A percentile compares a stretch with the other conserved stretches of the same genome.
phyloP scores from a whole-genome alignment of 2,797 vertebrate genomes.

The Lacerta viridis region DNA sequence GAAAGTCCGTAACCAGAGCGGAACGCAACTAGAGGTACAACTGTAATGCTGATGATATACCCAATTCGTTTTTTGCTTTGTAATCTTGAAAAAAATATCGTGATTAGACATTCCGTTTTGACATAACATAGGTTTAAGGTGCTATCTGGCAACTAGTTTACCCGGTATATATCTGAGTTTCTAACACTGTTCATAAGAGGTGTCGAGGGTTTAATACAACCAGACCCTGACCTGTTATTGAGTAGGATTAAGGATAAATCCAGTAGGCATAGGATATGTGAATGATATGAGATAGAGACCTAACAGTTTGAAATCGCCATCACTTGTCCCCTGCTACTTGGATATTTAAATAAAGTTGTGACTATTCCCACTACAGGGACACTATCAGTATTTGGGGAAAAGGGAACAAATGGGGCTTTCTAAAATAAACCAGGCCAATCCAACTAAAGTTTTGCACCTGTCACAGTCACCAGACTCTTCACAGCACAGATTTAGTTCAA shows the following conservation, averaged over 20 bases:
- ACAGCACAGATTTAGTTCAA: not conserved
- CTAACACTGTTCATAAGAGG: not conserved
- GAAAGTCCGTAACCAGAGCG: too few relatives aligned
- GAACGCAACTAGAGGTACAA: too few relatives aligned
- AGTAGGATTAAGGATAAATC: too few relatives aligned
- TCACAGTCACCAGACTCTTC: not conserved
- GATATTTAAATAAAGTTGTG: not conserved
- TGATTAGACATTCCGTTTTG: too few relatives aligned
- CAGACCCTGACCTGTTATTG: not conserved
- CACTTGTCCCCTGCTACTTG: not conserved
- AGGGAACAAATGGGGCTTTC: not conserved
- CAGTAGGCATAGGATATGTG: not conserved
- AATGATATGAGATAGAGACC: too few relatives aligned
- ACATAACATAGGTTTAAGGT: too few relatives aligned
- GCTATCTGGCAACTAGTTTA: too few relatives aligned
- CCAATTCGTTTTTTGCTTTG: too few relatives aligned
- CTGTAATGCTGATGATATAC: too few relatives aligned
- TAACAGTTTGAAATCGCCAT: not conserved
- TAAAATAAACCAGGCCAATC: not conserved
- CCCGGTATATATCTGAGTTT: too few relatives aligned
- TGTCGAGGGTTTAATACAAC: not conserved
- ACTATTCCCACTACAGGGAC: not conserved
- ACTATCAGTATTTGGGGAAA: not conserved
- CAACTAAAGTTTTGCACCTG: not conserved
- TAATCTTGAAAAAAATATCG: too few relatives aligned